Evolutionary conservation across 2,113 vertebrate species (phyloP).

Genomic region (Zosterops lateralis): DNA sequence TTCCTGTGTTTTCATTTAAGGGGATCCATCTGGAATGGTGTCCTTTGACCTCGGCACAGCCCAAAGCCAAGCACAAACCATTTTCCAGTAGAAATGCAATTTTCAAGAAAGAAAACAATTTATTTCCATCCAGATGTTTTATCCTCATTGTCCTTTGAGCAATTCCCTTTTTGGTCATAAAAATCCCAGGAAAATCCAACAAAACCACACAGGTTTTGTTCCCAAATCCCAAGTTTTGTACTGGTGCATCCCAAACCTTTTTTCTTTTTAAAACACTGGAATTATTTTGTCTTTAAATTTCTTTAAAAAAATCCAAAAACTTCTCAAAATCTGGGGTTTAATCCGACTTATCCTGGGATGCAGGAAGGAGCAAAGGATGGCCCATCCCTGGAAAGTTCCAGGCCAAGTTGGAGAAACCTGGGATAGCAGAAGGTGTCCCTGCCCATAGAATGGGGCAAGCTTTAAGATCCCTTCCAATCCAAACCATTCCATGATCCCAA

Average conservation of each 20-base stretch:
- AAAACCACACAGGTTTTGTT: rapidly evolving
- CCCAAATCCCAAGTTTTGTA: neutral
- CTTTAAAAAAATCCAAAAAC: neutral
- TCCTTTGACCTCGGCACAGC: neutral
- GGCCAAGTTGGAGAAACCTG: neutral
- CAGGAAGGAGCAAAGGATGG: neutral
- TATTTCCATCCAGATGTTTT: neutral
- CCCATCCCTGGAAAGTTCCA: neutral
- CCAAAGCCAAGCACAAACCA: neutral
- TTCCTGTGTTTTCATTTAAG: neutral
- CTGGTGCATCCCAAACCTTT: rapidly evolving
- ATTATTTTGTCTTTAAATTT: neutral
- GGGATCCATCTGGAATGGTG: neutral
- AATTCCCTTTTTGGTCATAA: neutral
- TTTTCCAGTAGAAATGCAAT: neutral
- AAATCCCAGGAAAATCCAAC: neutral
- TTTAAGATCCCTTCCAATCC: neutral
- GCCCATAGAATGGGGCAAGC: neutral
- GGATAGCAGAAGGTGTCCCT: neutral
- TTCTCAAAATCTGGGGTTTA: neutral
- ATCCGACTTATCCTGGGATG: neutral
- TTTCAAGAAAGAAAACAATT: neutral
- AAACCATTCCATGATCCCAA: neutral
- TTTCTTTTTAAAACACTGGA: neutral
- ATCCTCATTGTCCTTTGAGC: rapidly evolving